phyloP scores from a whole-genome alignment of 2,113 vertebrate genomes.

The Brienomyrus brachyistius region DNA sequence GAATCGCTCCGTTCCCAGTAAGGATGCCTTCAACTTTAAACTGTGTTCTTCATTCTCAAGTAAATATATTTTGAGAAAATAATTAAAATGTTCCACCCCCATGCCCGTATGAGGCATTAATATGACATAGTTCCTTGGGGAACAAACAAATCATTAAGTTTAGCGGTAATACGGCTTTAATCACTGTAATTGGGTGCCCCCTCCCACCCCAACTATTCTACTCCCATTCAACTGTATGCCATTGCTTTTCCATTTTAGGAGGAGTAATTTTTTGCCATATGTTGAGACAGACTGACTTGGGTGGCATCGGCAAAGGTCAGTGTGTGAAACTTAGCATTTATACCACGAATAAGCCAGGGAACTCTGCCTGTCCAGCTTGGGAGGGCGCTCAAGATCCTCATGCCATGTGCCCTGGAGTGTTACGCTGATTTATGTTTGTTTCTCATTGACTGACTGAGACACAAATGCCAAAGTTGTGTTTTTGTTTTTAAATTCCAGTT shows the following conservation, averaged over 20 bases:
- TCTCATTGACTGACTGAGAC: neutral
- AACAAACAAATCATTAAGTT: conserved; percentile 20
- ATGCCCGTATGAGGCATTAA: conserved; percentile 9
- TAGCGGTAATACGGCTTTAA: conserved; percentile 18
- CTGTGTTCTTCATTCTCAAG: neutral
- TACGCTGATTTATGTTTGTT: neutral
- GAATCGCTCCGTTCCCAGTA: neutral
- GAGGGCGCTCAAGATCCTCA: neutral
- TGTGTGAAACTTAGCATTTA: neutral
- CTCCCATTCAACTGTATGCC: neutral
- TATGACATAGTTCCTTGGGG: neutral
- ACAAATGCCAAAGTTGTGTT: neutral
- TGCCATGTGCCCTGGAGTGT: neutral
- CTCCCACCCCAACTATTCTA: neutral
- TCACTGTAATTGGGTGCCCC: neutral
- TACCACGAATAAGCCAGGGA: neutral
- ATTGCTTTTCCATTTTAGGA: neutral
- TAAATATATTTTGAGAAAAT: conserved; percentile 20
- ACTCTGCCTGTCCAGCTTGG: neutral
- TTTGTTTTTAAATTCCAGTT: neutral
- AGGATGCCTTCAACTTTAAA: neutral
- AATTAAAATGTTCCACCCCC: conserved; percentile 14
- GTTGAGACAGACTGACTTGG: neutral
- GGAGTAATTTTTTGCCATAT: neutral
- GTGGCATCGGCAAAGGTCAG: neutral